Base-by-base conservation (phyloP, 2,113 vertebrate genomes). In the Manacus vitellinus region DNA sequence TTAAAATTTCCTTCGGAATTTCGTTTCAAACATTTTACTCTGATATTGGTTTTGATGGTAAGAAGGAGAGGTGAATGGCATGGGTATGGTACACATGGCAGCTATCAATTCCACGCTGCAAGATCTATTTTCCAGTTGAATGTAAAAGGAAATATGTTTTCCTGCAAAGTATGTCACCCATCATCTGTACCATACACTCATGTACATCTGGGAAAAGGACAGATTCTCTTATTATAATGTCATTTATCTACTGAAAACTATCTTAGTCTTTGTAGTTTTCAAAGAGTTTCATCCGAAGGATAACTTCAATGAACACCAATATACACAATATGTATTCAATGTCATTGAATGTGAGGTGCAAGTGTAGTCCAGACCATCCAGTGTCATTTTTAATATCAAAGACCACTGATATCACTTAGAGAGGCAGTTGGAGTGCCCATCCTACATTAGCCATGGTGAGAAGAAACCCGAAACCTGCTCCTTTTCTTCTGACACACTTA, bases 401-500 rank as follows among this genome's bases (percentile, higher is more conserved):
- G 84, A 68, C n/a, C 28, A 6, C 58, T 55, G 20, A 20, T 33
- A 61, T 86, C 67, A 76, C 10, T 70, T 51, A 63, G 23, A 75
- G 65, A 92, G 47, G 41, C 63, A 52, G 54, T 76, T 68, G 81
- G 59, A 58, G 66, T 56, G 77, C 59, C 33, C 70, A 43, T 82
- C 77, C 52, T 30, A 88, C 85, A 65, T 68, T 46, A 86, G 86
- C 80, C 87, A 92, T n/a, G 83, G 89, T 85, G 80, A 84, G 94
- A 87, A 85, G 98, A 98, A 99, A 99, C 92, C 92, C 0, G 97
- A 99, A 97, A 97, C 55, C 63, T 28, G 41, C 25, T 75, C 93
- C 87, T 91, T 91, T 92, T 83, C 95, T 85, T 81, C 92, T 72
- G 77, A 96, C 96, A 96, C 95, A 93, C 94, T 89, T 94, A 96